These are phyloP conservation scores for Pelvicachromis taeniatus DNA, from an alignment of 2,113 vertebrate species.

Conservation along the genomic window DNA sequence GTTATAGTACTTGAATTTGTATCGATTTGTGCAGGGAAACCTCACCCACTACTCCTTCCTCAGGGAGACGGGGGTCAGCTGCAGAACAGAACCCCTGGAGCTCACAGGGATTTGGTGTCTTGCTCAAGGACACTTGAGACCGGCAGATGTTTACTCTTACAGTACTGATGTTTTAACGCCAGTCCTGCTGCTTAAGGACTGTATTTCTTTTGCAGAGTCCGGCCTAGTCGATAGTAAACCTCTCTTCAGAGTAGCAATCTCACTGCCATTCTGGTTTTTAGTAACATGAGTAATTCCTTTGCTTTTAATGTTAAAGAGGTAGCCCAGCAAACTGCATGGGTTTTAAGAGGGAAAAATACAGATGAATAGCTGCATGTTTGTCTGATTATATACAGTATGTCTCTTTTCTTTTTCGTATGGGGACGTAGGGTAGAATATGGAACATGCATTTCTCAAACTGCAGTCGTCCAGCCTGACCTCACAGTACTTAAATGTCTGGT, in stretches of 20 bases:
- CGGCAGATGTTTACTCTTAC: slow-evolving; percentile 8
- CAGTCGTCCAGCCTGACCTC: background rate
- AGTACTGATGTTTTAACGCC: slow-evolving; percentile 17
- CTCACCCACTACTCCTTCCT: background rate
- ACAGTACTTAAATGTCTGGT: background rate
- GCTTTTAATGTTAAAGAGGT: background rate
- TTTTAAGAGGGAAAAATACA: background rate
- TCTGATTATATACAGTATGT: background rate
- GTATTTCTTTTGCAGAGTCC: background rate
- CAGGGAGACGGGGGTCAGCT: slow-evolving; percentile 22
- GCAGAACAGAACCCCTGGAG: background rate
- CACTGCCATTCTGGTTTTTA: background rate
- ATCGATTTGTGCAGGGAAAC: slow-evolving; percentile 1
- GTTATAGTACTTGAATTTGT: background rate
- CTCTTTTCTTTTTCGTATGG: accelerated
- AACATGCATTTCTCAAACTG: background rate
- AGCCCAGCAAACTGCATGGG: background rate
- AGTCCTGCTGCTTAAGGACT: background rate
- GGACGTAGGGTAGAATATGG: background rate
- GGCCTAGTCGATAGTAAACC: background rate
- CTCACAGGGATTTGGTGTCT: slow-evolving; percentile 10
- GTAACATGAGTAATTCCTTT: background rate
- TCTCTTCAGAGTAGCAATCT: background rate
- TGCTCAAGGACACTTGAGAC: slow-evolving; percentile 27
- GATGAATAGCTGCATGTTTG: background rate